Evolutionary conservation across 1,140 invertebrate species (phyloP).

Genomic region (Brachionus rubens): DNA sequence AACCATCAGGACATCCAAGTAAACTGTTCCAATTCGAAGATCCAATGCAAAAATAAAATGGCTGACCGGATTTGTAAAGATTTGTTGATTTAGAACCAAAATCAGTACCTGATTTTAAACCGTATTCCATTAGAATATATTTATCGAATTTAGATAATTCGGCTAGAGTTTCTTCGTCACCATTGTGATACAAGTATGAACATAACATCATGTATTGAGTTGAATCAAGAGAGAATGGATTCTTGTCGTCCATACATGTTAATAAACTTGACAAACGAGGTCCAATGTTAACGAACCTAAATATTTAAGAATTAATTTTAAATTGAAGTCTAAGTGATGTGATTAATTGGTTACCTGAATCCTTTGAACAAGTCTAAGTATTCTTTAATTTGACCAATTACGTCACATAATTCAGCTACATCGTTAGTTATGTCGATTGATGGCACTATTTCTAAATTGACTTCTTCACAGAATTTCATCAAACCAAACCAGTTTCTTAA

Average conservation of each 20-base stretch:
- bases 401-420: conserved; percentile 29
- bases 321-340: too few species aligned
- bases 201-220: conserved; percentile 41
- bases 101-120: conserved; percentile 36
- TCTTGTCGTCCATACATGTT: conserved; percentile 39
- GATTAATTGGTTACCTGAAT: conserved; percentile 33
- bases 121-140: conserved; percentile 40
- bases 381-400: conserved; percentile 14
- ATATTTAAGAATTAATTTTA: too few species aligned
- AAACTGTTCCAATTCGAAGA: conserved; percentile 43
- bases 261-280: conserved; percentile 20
- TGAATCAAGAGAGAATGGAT: conserved; percentile 20
- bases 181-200: conserved; percentile 42
- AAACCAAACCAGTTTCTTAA: conserved; percentile 45
- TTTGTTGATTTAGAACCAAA: conserved; percentile 34
- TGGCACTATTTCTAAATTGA: conserved; percentile 38
- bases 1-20: conserved; percentile 32
- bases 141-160: conserved; percentile 39
- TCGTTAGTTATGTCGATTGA: conserved; percentile 32
- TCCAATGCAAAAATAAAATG: conserved; percentile 36
- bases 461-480: conserved; percentile 46
- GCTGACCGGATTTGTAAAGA: conserved; percentile 26
- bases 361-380: conserved; percentile 29
- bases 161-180: conserved; percentile 6
- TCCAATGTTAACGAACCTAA: conserved; percentile 35